Evolutionary conservation across 2,113 vertebrate genomes (phyloP), one percentile per base, ranked within the genome.

Genomic region (Solea senegalensis): DNA sequence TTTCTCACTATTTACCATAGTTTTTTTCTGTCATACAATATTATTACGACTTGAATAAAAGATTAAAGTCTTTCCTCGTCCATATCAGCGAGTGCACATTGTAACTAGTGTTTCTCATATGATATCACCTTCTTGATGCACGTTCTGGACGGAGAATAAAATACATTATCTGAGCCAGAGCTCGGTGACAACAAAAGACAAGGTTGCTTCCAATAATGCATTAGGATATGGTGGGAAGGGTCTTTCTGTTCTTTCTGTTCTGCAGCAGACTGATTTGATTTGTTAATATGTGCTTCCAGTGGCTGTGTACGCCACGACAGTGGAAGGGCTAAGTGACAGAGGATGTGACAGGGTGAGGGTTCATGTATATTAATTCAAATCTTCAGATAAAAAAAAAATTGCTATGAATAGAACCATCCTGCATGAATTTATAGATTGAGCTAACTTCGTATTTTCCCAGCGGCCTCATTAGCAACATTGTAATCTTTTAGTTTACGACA

Each of bases 231-330:
- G 51, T 58, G 51, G 68, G 65, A 78, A 74, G 46, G 69, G 41
- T 60, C 15, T 12, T 40, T 65, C 66, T 75, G 16, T 69, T 75
- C 65, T 39, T 73, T 21, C 21, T 21, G 21, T 21, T 21, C 21
- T 50, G 52, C 61, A 63, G n/a, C 10, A 5, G 52, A 59, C 71
- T 74, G 80, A 91, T 84, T 85, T 74, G 66, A 86, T 81, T 81
- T 80, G 61, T 74, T 79, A 78, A 74, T 81, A 76, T 73, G 78
- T 43, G 69, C 9, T 61, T 74, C 46, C 12, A 26, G 66, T 67
- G 74, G 27, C n/a, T 67, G 44, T n/a, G 40, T 63, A 11, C n/a
- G n/a, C n/a, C n/a, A 49, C 44, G 68, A 71, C 66, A 56, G 65
- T 63, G 21, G 50, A 70, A 57, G 54, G 49, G 60, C 40, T 28